Conservation (phyloP, 2,888 invertebrate species). For the Dusona sp. region DNA sequence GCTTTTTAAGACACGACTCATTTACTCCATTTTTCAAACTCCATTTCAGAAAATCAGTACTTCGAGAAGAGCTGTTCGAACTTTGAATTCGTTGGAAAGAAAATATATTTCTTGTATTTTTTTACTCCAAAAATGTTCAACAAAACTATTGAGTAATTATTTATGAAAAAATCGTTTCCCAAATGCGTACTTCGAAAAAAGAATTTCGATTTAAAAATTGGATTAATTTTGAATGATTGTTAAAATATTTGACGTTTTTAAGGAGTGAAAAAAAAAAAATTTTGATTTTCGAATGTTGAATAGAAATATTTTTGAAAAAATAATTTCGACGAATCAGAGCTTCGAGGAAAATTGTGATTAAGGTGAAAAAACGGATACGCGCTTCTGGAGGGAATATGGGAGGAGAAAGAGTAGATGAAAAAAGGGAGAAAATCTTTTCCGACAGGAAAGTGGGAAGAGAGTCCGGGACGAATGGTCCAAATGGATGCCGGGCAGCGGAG, state of each 20-base stretch:
- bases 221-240: background rate
- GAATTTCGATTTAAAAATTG: background rate
- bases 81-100: no score
- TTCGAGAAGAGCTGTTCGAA: background rate
- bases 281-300: background rate
- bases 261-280: background rate
- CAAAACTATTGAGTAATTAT: no score
- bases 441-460: constrained; percentile 1
- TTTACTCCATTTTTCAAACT: background rate
- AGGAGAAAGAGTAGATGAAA: background rate
- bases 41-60: background rate
- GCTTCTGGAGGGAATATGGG: constrained; percentile 39
- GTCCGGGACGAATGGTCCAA: constrained; percentile 34
- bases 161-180: no score
- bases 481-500: constrained; percentile 21
- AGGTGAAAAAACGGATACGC: background rate
- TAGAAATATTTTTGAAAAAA: background rate
- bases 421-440: constrained; percentile 8
- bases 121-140: no score
- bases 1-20: background rate
- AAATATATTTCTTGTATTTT: no score
- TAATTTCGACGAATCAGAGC: background rate
- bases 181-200: no score
- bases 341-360: background rate
- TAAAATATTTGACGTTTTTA: background rate